Conservation (phyloP, 1,140 invertebrate genomes). For the Brachionus rubens region DNA sequence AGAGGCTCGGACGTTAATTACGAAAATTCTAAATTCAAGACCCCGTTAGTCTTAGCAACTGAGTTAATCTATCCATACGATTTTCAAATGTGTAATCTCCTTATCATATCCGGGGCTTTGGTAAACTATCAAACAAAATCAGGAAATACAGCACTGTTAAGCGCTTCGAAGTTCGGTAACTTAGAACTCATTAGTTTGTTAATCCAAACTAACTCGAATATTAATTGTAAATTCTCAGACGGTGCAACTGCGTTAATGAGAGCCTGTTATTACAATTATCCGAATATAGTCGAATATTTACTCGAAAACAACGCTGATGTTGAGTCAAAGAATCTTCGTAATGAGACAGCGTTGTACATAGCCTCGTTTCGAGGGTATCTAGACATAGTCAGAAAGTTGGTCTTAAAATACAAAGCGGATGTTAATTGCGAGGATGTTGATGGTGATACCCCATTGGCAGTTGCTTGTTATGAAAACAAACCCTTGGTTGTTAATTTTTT, state of each 20-base stretch:
- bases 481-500: slow-evolving; percentile 4
- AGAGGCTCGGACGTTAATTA: slow-evolving; percentile 17
- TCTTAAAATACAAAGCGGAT: slow-evolving; percentile 16
- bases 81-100: slow-evolving; percentile 11
- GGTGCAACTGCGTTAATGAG: slow-evolving; percentile 32
- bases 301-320: not conserved
- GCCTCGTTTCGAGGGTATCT: slow-evolving; percentile 37
- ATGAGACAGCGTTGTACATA: slow-evolving; percentile 36
- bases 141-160: slow-evolving; percentile 17
- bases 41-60: slow-evolving; percentile 23
- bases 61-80: slow-evolving; percentile 35
- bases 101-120: slow-evolving; percentile 3
- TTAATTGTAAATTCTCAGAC: slow-evolving; percentile 31
- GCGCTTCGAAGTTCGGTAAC: slow-evolving; percentile 24
- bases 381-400: slow-evolving; percentile 4
- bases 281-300: not conserved
- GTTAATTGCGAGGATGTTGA: slow-evolving; percentile 32
- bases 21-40: slow-evolving; percentile 36
- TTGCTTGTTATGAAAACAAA: slow-evolving; percentile 36
- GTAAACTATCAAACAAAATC: slow-evolving; percentile 10
- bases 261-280: slow-evolving; percentile 35
- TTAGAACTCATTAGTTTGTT: slow-evolving; percentile 6
- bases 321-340: not conserved
- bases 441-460: slow-evolving; percentile 24
- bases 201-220: not conserved